A percentile compares a stretch with the other conserved stretches of the same genome.
Conservation (phyloP, 2,797 vertebrate genomes). For the Capromys pilorides region DNA sequence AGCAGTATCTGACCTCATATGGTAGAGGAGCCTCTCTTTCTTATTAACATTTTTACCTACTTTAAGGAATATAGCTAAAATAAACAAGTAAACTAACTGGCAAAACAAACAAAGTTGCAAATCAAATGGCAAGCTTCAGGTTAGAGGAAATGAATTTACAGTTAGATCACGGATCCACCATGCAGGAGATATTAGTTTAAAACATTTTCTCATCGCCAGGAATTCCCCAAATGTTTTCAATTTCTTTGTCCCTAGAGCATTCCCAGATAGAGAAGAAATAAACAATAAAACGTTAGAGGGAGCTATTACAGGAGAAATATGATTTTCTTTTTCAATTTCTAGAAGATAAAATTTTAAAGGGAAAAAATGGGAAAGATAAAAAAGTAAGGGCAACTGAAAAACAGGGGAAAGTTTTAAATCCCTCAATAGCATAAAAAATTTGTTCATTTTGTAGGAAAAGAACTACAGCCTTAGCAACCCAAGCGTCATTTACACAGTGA, state of each 20-base stretch:
- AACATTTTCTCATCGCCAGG: background rate
- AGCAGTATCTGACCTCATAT: background rate
- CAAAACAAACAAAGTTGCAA: conserved; percentile 47
- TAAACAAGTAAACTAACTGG: background rate
- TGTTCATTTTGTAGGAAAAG: conserved; percentile 7
- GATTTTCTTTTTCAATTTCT: conserved; percentile 70
- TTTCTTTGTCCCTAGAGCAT: conserved; percentile 57
- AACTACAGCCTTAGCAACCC: background rate
- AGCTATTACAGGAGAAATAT: conserved; percentile 44
- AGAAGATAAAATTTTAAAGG: conserved; percentile 57
- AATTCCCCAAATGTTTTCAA: background rate
- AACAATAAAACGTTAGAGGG: conserved; percentile 48
- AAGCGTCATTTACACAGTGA: background rate
- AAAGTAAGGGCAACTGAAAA: conserved; percentile 54
- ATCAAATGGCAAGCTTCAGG: conserved; percentile 36
- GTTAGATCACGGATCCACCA: background rate
- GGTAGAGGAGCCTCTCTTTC: background rate
- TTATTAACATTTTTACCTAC: background rate
- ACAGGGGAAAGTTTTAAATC: conserved; percentile 31
- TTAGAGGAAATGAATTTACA: conserved; percentile 16
- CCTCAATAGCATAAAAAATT: background rate
- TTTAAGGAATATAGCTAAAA: background rate
- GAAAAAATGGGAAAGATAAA: conserved; percentile 49
- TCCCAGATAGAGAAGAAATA: conserved; percentile 49
- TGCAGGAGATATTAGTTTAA: background rate